phyloP scores from a whole-genome alignment of 2,888 invertebrate genomes.

The Hydraecia micacea region DNA sequence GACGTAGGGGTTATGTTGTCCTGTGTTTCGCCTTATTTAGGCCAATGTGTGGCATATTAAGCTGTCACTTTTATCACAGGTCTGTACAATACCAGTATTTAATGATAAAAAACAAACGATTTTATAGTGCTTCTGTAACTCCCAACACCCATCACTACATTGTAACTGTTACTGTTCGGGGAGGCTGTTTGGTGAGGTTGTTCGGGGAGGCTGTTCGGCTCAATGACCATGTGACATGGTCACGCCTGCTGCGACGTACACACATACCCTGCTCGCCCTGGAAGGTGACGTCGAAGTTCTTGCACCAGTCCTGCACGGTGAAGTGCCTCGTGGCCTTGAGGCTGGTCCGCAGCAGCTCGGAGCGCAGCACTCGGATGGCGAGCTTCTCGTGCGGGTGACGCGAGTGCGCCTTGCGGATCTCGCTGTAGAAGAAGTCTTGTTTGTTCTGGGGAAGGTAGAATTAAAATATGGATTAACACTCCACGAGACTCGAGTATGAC shows the following conservation, averaged over 20 bases:
- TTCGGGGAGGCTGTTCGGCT: too few species aligned
- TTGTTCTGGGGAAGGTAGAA: conserved; percentile 87
- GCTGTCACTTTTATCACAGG: too few species aligned
- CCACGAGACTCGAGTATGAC: not conserved
- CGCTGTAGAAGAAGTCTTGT: conserved; percentile 95
- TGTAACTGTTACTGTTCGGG: too few species aligned
- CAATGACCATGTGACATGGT: not conserved
- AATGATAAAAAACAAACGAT: not conserved
- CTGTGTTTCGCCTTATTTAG: too few species aligned
- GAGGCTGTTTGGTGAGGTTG: too few species aligned
- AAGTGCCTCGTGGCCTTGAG: conserved; percentile 97
- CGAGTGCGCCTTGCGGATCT: conserved; percentile 95
- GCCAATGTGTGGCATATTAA: too few species aligned
- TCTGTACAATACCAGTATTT: not conserved
- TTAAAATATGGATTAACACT: not conserved
- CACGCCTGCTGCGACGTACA: too few species aligned
- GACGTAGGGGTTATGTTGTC: too few species aligned
- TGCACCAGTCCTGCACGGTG: conserved; percentile 97
- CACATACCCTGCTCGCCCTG: conserved; percentile 96
- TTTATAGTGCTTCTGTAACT: not conserved
- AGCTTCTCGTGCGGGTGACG: conserved; percentile 97
- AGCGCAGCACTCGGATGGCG: conserved; percentile 94
- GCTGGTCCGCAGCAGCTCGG: conserved; percentile 95
- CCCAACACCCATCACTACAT: not conserved
- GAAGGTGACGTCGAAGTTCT: conserved; percentile 97